Conservation (phyloP, 2,113 vertebrate genomes). For the Hemichromis elongatus region DNA sequence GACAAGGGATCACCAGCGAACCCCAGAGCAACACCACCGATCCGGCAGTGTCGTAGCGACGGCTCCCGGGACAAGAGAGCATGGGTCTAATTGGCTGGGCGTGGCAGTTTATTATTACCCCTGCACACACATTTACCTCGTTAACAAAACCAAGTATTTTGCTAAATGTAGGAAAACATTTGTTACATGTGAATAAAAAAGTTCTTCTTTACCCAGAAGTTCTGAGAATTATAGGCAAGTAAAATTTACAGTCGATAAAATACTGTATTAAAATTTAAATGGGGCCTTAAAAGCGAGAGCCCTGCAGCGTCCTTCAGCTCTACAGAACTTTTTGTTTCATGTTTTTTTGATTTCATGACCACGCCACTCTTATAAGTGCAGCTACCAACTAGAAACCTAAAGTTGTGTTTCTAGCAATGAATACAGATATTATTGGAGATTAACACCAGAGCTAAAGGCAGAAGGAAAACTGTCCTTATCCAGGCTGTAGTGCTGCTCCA, state of each 20-base stretch:
- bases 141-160: neutral
- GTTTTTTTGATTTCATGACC: neutral
- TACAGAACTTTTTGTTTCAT: accelerated
- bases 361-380: neutral
- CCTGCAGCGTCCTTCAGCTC: neutral
- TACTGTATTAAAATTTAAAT: neutral
- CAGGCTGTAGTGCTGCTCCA: accelerated
- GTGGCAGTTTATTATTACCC: neutral
- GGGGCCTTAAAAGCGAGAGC: neutral
- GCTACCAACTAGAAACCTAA: neutral
- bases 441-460: neutral
- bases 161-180: no score
- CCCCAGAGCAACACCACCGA: neutral
- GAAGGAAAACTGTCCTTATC: neutral
- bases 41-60: constrained; percentile 35
- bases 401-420: neutral
- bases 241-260: neutral
- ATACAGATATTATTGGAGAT: neutral
- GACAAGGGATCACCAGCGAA: neutral
- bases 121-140: neutral
- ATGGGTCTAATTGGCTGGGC: constrained; percentile 70
- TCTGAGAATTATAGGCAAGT: neutral
- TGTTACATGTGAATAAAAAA: neutral
- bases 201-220: neutral
- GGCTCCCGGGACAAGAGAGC: constrained; percentile 69